Conservation (phyloP, 2,888 invertebrate species). For the Drosophila mulleri region DNA sequence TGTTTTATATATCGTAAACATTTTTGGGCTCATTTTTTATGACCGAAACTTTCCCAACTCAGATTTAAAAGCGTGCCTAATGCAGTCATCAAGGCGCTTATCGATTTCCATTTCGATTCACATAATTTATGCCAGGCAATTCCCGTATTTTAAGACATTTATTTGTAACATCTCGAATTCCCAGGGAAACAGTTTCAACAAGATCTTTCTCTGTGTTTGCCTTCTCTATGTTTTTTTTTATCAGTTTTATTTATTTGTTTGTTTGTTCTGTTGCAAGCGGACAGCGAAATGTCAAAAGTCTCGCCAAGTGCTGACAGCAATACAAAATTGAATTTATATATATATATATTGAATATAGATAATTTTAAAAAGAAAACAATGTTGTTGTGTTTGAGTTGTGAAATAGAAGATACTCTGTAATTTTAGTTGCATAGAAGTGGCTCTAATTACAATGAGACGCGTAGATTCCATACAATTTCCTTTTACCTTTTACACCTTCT, state of each 20-base stretch:
- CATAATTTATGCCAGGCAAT: slow-evolving; percentile 56
- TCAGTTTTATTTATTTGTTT: slow-evolving; percentile 59
- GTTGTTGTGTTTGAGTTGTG: not conserved
- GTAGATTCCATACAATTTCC: not conserved
- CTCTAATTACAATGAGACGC: not conserved
- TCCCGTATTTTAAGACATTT: slow-evolving; percentile 44
- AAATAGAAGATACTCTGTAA: not conserved
- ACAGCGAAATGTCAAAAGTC: slow-evolving; percentile 60
- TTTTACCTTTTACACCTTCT: not conserved
- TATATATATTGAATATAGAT: slow-evolving; percentile 16
- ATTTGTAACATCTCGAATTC: slow-evolving; percentile 42
- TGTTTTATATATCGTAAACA: not conserved
- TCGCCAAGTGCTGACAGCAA: slow-evolving; percentile 69
- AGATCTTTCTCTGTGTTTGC: slow-evolving; percentile 20
- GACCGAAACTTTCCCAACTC: slow-evolving; percentile 52
- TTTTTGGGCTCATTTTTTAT: slow-evolving; percentile 31
- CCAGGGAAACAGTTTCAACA: slow-evolving; percentile 10
- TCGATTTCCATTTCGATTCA: slow-evolving; percentile 42
- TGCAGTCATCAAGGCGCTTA: slow-evolving; percentile 67
- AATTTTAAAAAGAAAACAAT: slow-evolving; percentile 18
- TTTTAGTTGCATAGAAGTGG: not conserved
- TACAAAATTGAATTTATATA: slow-evolving; percentile 23
- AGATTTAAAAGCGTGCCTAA: slow-evolving; percentile 47
- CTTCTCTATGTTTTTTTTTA: slow-evolving; percentile 50
- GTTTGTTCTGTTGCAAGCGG: slow-evolving; percentile 36